A percentile compares a stretch with the other conserved stretches of the same genome.
phyloP scores from a whole-genome alignment of 2,888 invertebrate species.

The Microplitis deprimator region DNA sequence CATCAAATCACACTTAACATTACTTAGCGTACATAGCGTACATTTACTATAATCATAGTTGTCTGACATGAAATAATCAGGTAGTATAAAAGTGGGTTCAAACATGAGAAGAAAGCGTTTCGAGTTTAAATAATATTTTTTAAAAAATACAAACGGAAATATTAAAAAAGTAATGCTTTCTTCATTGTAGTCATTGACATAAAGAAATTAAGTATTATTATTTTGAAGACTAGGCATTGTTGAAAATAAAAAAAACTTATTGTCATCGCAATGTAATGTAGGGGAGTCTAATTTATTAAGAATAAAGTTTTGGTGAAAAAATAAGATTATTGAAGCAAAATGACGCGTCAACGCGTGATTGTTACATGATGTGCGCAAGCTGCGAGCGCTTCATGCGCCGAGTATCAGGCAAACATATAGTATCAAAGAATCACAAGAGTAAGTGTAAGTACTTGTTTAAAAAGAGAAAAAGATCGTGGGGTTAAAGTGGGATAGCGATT shows the following conservation, averaged over 20 bases:
- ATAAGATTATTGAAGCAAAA: neutral
- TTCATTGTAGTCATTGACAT: neutral
- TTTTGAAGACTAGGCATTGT: neutral
- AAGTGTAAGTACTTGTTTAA: neutral
- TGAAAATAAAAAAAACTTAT: no score
- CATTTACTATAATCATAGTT: constrained; percentile 14
- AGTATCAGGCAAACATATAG: constrained; percentile 55
- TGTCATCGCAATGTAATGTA: no score
- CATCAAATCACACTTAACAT: neutral
- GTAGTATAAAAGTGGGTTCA: neutral
- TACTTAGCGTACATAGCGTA: neutral
- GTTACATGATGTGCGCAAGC: constrained; percentile 51
- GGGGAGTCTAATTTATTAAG: neutral
- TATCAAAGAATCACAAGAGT: constrained; percentile 31
- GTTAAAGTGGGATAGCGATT: constrained; percentile 17
- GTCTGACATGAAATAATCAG: neutral
- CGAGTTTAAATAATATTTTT: neutral
- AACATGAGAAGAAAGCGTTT: constrained; percentile 38
- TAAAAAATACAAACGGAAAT: neutral
- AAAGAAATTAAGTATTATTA: neutral
- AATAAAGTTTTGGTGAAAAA: neutral
- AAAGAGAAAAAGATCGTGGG: constrained; percentile 16
- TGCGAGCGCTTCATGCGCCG: constrained; percentile 55
- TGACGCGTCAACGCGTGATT: constrained; percentile 36
- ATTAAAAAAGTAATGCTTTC: constrained; percentile 1